Base-by-base conservation (phyloP, 2,113 vertebrate species). In the Halichoeres trimaculatus region DNA sequence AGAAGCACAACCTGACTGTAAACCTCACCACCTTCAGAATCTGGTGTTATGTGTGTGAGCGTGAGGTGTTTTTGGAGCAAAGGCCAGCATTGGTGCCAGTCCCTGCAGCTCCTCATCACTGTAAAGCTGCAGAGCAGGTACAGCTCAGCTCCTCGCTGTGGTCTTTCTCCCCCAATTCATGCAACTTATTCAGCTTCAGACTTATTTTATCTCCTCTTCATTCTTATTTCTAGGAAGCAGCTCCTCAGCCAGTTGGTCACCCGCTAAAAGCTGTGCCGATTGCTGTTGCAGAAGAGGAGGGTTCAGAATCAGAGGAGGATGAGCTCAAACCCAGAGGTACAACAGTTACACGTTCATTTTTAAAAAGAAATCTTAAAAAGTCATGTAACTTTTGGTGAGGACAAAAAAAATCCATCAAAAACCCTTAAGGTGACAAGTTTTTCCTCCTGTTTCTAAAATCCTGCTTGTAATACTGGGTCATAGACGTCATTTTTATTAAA, bases 31-130 rank as follows among this genome's bases (percentile, higher is more conserved):
- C 98, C 0, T 96, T 98, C 87, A 95, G 98, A 0, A 90, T 99
- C 72, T 99, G 98, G 98, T 99, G 98, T 78, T 99, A 99, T 0
- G 94, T 96, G 41, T 99, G 98, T 9, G 98, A 99, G 81, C 95
- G 91, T 67, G 98, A 99, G 70, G 98, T 99, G 66, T 98, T 99
- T 90, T 72, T 98, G 92, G 96, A 97, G 48, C 95, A 94, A 70
- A 91, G 93, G 74, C 91, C 94, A 45, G 76, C 89, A 2, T 54
- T 85, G 1, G 75, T 90, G 0, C 94, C 92, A 1, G 61, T 71
- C 0, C 54, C 86, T 1, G 66, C 52, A 13, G 80, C 38, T 9
- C 73, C 81, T 2, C 92, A 93, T 65, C 88, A 86, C 74, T 93
- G 92, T 24, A 95, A 86, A 85, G 64, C 92, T 53, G 20, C 80